Percentiles rank a stretch among this genome's conserved stretches.
These are phyloP conservation scores for Pipistrellus pipistrellus DNA, from an alignment of 2,797 vertebrate genomes.

Conservation along the genomic window DNA sequence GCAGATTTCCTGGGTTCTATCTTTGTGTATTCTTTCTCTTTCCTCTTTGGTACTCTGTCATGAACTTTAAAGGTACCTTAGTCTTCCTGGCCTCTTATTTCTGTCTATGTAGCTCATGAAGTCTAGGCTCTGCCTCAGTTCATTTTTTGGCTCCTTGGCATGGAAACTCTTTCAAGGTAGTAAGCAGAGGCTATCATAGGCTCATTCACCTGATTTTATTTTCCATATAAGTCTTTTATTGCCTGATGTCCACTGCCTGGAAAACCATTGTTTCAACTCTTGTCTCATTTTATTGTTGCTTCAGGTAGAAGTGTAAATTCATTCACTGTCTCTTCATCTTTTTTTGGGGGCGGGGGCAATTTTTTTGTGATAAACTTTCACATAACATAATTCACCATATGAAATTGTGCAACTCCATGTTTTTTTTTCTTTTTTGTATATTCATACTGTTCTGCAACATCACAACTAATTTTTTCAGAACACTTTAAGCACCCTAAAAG, in stretches of 20 bases:
- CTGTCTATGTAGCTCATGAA: not conserved
- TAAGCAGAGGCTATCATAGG: not conserved
- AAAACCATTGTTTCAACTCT: not conserved
- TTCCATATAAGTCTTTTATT: not conserved
- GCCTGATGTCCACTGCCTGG: not conserved
- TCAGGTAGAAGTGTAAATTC: not conserved
- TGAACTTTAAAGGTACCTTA: not conserved
- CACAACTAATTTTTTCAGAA: not conserved
- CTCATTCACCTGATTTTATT: not conserved
- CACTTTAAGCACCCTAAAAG: not conserved
- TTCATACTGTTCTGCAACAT: not conserved
- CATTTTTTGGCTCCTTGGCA: not conserved
- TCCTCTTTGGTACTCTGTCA: not conserved
- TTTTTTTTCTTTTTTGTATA: not conserved
- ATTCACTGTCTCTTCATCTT: not conserved
- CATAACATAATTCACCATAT: not conserved
- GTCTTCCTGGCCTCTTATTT: not conserved
- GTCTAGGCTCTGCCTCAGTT: not conserved
- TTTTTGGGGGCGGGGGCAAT: not conserved
- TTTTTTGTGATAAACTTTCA: constrained; percentile 12
- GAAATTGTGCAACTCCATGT: not conserved
- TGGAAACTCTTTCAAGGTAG: not conserved
- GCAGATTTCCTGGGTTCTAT: not conserved
- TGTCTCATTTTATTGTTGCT: not conserved
- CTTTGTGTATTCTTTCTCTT: not conserved